Evolutionary conservation across 1,140 invertebrate genomes (phyloP), one percentile per base, ranked within the genome.

Genomic region (Tenebrio molitor): DNA sequence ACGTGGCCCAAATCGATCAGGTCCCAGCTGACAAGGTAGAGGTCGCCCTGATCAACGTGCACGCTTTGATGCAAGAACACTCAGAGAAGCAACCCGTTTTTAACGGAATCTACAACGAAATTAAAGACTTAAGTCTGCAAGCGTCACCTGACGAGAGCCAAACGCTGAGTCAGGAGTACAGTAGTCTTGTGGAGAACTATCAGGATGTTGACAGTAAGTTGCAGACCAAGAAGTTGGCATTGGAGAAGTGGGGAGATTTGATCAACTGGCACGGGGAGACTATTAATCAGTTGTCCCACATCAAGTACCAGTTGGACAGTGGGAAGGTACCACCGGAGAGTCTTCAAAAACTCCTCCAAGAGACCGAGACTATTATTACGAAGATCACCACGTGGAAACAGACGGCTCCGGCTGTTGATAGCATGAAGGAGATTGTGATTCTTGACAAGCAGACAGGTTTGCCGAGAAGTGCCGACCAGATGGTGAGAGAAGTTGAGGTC

Each of bases 161-260:
- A 66, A 83, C 88, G n/a, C 83, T 96, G 0, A 90, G 91, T 75
- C 89, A 93, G 62, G 89, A 89, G 2, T 95, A 94, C 79, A 89
- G 89, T 0, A 86, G 88, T 19, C 83, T 96, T 33, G 90, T 92
- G 19, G 85, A 90, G 42, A 90, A 91, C 74, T 96, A 95, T 77
- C 90, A 93, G 81, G 88, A 89, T 12, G 86, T 94, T 6, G 91
- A 94, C 79, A 88, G 90, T 14, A 90, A 91, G 72, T 85, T 97
- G 66, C 86, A 88, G 77, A 87, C 90, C 73, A 94, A 94, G 80
- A 93, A 92, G 82, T 86, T 84, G 0, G 86, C 89, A 12, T 84
- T 97, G 16, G 91, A 96, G 80, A 93, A 93, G 74, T 96, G 95
- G 93, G 88, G 88, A 0, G 92, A 95, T 74, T 86, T 96, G 19